phyloP scores from a whole-genome alignment of 2,888 invertebrate genomes.

The Anodontia alba region DNA sequence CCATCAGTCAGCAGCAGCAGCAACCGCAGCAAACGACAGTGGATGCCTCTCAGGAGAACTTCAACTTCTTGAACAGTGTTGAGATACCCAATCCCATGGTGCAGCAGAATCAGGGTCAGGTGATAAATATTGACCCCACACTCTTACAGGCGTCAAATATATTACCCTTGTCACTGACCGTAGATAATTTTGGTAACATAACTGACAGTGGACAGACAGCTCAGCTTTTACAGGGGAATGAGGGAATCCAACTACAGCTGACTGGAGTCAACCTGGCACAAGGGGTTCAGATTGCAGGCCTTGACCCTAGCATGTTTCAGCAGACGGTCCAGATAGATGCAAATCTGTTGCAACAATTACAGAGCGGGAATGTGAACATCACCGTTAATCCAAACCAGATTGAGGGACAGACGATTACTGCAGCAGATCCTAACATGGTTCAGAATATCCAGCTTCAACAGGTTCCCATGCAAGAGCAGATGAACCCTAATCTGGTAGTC shows the following conservation, averaged over 20 bases:
- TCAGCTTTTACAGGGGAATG: conserved; percentile 80
- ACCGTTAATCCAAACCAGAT: conserved; percentile 79
- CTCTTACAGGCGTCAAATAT: conserved; percentile 69
- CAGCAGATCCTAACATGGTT: conserved; percentile 70
- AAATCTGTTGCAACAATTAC: conserved; percentile 85
- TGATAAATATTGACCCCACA: conserved; percentile 74
- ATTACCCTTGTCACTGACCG: conserved; percentile 77
- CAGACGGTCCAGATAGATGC: conserved; percentile 86
- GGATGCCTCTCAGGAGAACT: conserved; percentile 1
- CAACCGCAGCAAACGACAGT: conserved; percentile 19
- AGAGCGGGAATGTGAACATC: conserved; percentile 84
- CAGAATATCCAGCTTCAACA: conserved; percentile 59
- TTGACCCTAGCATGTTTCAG: conserved; percentile 83
- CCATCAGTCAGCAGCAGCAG: neutral
- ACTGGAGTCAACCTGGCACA: conserved; percentile 79
- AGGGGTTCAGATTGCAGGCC: conserved; percentile 84
- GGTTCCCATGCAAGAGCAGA: conserved; percentile 61
- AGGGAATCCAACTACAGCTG: conserved; percentile 84
- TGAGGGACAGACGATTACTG: conserved; percentile 45
- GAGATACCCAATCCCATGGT: conserved; percentile 46
- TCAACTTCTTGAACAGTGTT: conserved; percentile 39
- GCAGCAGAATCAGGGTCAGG: conserved; percentile 55
- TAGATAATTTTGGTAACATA: conserved; percentile 65
- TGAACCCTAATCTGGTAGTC: conserved; percentile 81
- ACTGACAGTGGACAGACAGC: conserved; percentile 71